Percentiles rank a stretch among this genome's conserved stretches.
phyloP scores from a whole-genome alignment of 2,797 vertebrate genomes.

The Myotis myotis region DNA sequence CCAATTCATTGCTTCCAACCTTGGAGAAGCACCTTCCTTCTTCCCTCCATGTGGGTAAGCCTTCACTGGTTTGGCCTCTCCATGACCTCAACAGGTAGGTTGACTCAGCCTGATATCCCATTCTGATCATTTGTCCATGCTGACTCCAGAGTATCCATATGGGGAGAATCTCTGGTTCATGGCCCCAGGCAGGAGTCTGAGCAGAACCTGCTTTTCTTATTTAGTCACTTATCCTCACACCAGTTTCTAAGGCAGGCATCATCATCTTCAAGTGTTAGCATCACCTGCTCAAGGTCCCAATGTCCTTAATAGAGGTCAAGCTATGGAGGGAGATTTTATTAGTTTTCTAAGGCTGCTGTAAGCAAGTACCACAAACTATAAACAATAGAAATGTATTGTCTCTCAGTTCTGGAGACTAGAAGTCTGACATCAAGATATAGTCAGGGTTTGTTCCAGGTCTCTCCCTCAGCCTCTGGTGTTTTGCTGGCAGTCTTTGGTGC shows the following conservation, averaged over 20 bases:
- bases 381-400: not conserved
- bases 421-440: not conserved
- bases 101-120: not conserved
- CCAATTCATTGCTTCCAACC: not conserved
- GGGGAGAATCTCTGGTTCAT: no score
- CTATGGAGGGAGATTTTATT: not conserved
- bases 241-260: not conserved
- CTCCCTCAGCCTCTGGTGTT: not conserved
- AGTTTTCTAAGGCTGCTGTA: not conserved
- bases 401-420: not conserved
- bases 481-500: not conserved
- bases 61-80: not conserved
- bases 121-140: not conserved
- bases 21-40: not conserved
- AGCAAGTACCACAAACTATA: not conserved
- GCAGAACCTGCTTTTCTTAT: not conserved
- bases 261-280: not conserved
- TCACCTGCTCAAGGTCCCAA: not conserved
- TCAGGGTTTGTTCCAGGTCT: not conserved
- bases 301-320: not conserved
- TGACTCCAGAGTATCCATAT: no score
- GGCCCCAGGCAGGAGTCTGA: not conserved
- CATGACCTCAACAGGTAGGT: not conserved
- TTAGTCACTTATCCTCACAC: not conserved
- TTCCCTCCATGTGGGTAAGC: not conserved